Base-by-base conservation (phyloP, 2,113 vertebrate genomes). In the Elgaria multicarinata region DNA sequence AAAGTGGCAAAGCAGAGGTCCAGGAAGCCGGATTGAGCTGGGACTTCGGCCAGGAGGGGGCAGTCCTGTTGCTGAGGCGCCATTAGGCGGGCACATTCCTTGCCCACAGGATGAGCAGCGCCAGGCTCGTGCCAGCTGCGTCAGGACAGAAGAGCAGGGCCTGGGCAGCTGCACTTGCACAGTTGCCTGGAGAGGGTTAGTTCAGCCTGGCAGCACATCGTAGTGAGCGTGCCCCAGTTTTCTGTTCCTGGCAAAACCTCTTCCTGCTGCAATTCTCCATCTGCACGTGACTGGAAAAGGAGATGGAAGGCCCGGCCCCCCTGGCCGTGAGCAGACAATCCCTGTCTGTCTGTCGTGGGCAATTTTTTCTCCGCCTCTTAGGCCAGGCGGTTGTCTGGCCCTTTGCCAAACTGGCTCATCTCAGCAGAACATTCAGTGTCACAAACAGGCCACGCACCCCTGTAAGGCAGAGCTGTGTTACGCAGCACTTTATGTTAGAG, bases 111-210 rank as follows among this genome's bases (percentile, higher is more conserved):
- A 31, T 10, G 46, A 31, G 28, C 12, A 12, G n/a, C 18, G 28
- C 46, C 77, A 26, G 3, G 26, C 76, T 3, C 72, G 1, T 6
- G 13, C 2, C 85, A 80, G 10, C 1, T 2, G 8, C 3, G 31
- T 5, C 26, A 50, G 87, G 50, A 0, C 67, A 67, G 69, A 36
- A 83, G 78, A 26, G 55, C 7, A 14, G 1, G 20, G 39, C 36
- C 50, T 36, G 13, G 31, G 71, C 39, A 62, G 0, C 1, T 50
- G 33, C 0, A 0, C 26, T 82, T 36, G 39, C 0, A 0, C 16
- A 1, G 9, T 66, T 64, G 14, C 0, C 64, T 33, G 53, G 72
- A 76, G 33, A 18, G 85, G 72, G 26, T 44, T 20, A 1, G 6
- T 44, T 62, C 36, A 31, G 72, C 72, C 39, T 77, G 74, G 26